Base-by-base conservation (phyloP, 2,888 invertebrate species). In the Bombylius discolor region DNA sequence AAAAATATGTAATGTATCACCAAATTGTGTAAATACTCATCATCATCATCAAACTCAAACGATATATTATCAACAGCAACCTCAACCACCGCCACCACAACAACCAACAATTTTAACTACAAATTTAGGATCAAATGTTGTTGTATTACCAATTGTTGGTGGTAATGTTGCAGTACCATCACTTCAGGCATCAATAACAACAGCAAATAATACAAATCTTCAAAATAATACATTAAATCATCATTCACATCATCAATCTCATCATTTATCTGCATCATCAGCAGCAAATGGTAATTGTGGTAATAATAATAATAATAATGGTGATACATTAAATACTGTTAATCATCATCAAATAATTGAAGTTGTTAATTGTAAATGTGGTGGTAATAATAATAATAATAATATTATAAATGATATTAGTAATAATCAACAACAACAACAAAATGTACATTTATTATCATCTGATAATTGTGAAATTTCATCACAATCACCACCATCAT, bases 91-190 rank as follows among this genome's bases (percentile, higher is more conserved):
- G 44, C 36, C 4, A 49, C 3, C 13, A 23, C 14, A 34, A 11
- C 39, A 42, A 11, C n/a, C 51, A 47, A 39, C 55, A 55, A 54
- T 49, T 46, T 49, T 34, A 23, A 33, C 55, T 49, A 55, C 55
- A 50, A 55, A 47, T 55, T 55, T 55, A 55, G 55, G 55, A 47
- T 51, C 51, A 55, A 50, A 55, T 39, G 9, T 31, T 9, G 50
- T 47, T 36, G 49, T 54, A 42, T 46, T 50, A 36, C 50, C 55
- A 33, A 50, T 33, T 51, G 50, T 46, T 36, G 34, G 7, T 36
- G 34, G 34, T 36, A 36, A 36, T 8, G 8, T 36, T 36, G 34
- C 34, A 50, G 47, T 55, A 55, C 44, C 46, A 46, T 49, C 47
- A 50, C 47, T 46, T 55, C 47, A 47, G 23, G 23, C 12, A 44